phyloP scores from a whole-genome alignment of 2,888 invertebrate species.

The Tiphia femorata region DNA sequence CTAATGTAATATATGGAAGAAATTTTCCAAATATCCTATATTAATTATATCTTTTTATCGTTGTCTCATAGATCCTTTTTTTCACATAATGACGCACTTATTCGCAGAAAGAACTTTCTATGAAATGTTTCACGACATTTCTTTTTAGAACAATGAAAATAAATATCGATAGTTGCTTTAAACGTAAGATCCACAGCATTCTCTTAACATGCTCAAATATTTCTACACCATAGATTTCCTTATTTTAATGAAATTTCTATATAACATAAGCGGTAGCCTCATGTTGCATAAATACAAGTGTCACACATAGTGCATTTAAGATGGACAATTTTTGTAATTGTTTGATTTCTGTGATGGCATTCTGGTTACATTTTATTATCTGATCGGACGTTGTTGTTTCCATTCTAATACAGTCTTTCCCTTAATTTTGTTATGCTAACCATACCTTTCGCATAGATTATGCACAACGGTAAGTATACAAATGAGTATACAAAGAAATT shows the following conservation, averaged over 20 bases:
- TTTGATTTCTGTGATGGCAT: slow-evolving; percentile 1
- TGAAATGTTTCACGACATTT: too few relatives aligned
- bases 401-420: slow-evolving; percentile 33
- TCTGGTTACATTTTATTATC: slow-evolving; percentile 27
- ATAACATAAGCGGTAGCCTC: too few relatives aligned
- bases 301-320: neutral
- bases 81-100: too few relatives aligned
- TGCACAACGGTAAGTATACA: neutral
- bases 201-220: too few relatives aligned
- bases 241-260: too few relatives aligned
- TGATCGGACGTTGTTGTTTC: slow-evolving; percentile 42
- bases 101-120: too few relatives aligned
- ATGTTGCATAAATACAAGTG: neutral
- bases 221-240: too few relatives aligned
- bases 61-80: too few relatives aligned
- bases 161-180: too few relatives aligned
- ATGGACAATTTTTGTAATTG: neutral
- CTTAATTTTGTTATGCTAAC: slow-evolving; percentile 3
- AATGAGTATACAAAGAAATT: neutral
- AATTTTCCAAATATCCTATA: neutral
- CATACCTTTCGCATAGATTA: neutral
- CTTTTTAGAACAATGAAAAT: too few relatives aligned
- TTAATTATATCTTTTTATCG: too few relatives aligned
- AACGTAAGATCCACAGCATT: too few relatives aligned
- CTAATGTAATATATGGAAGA: neutral